Evolutionary conservation across 2,888 invertebrate genomes (phyloP), one percentile per base, ranked within the genome.

Genomic region (Emmelina monodactyla): DNA sequence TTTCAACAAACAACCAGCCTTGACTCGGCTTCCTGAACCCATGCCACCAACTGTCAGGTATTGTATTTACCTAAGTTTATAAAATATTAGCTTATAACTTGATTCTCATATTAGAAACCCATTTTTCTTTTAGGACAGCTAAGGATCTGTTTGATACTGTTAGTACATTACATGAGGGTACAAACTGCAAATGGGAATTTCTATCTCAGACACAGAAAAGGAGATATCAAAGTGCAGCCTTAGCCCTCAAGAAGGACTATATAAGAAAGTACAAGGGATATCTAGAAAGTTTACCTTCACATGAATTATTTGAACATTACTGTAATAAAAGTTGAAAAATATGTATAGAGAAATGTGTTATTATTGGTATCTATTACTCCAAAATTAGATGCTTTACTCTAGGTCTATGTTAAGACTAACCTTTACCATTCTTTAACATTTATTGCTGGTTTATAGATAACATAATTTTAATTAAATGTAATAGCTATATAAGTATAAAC

Each of bases 251-350:
- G 51, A 61, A 45, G 34, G 60, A 66, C 25, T 78, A 70, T 40
- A 55, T 78, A 16, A 49, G 42, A 12, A 58, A 66, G 33, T 76
- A 66, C 44, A 63, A 51, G 47, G 44, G 46, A 37, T 75, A 67
- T 52, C 56, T 78, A 46, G 62, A 73, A 43, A 66, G 56, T 39
- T 57, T 76, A 34, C 36, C 62, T 16, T 35, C 55, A 16, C 54
- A 45, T 42, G 54, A 68, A 42, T 53, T 78, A 28, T 65, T 55
- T 50, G 44, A 63, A 32, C 49, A 63, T 44, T 69, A 72, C 44
- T 56, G 56, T 47, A 62, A 58, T 29, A 35, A 29, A 5, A 25
- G 15, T 10, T n/a, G n/a, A n/a, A n/a, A n/a, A n/a, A n/a, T n/a
- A n/a, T n/a, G n/a, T n/a, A n/a, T n/a, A n/a, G n/a, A n/a, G n/a